Evolutionary conservation across 2,797 vertebrate species (phyloP).

Genomic region (Petrocephalus sullivani): DNA sequence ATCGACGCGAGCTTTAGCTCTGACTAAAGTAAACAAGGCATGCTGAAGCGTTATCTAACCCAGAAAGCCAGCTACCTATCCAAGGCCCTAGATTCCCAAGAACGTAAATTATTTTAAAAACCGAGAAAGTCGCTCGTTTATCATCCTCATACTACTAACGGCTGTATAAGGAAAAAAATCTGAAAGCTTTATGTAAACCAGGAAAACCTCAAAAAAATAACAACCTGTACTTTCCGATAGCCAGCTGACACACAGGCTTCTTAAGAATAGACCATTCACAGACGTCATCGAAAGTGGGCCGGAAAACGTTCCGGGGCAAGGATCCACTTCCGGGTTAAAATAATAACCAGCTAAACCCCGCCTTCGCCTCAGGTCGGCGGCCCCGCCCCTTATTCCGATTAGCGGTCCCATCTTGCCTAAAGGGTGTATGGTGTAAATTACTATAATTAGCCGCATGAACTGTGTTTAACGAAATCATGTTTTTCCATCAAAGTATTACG

Average conservation of each 20-base stretch:
- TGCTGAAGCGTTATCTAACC: neutral
- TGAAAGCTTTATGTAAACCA: neutral
- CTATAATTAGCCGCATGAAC: neutral
- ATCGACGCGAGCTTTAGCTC: neutral
- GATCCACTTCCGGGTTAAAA: constrained; percentile 42
- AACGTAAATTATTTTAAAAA: neutral
- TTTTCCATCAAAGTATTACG: no score
- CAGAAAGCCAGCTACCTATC: neutral
- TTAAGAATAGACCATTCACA: constrained; percentile 19
- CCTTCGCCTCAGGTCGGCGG: neutral
- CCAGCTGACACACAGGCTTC: neutral
- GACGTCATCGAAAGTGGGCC: constrained; percentile 43
- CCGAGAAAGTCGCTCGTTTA: neutral
- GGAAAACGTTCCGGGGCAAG: constrained; percentile 27
- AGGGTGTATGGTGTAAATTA: neutral
- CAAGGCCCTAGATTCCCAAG: neutral
- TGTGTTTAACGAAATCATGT: neutral
- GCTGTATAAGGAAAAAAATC: neutral
- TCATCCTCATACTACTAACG: neutral
- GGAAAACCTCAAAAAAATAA: neutral
- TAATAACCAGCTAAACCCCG: neutral
- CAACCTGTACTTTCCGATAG: neutral
- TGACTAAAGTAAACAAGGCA: neutral
- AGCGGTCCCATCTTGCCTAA: neutral
- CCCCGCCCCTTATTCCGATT: neutral